Evolutionary conservation across 2,797 vertebrate species (phyloP), one percentile per base, ranked within the genome.

Genomic region (Synaphobranchus kaupii): DNA sequence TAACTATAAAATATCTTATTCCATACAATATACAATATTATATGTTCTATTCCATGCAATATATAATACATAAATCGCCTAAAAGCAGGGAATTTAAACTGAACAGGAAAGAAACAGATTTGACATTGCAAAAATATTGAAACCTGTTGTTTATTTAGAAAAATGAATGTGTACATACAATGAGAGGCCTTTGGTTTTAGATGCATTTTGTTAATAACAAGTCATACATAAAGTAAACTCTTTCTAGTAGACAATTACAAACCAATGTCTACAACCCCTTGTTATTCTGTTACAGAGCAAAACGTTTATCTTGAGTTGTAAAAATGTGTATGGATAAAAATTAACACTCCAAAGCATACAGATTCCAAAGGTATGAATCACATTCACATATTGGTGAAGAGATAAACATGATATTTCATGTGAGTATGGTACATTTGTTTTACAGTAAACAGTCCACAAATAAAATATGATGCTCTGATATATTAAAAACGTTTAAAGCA

Each of bases 101-200:
- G 73, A 78, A 78, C 39, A 78, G 34, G n/a, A 44, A 78, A 47
- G 1, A 73, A 39, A 17, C 31, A 47, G 34, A 78, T 47, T 15
- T 47, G 47, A 78, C 47, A 44, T 39, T 73, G 28, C 28, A 73
- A 73, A 73, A 34, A 34, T 78, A 44, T 4, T 12, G 44, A 81
- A 81, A 47, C n/a, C 22, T 25, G 22, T 81, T 47, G 20, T 81
- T 81, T 81, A 50, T 81, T 81, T 81, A 81, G 78, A 81, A 81
- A 81, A 81, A 50, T 50, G 78, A 48, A 81, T 4, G 15, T 81
- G 78, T 50, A n/a, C 50, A 22, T 50, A 48, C 47, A 48, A 48
- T 48, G 47, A 81, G 22, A 47, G 3, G 50, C 47, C 78, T 81
- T 48, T 12, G 78, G 78, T 25, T 81, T 68, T 9, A 50, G 25